phyloP scores from a whole-genome alignment of 2,113 vertebrate species.

The Sclerurus mexicanus region DNA sequence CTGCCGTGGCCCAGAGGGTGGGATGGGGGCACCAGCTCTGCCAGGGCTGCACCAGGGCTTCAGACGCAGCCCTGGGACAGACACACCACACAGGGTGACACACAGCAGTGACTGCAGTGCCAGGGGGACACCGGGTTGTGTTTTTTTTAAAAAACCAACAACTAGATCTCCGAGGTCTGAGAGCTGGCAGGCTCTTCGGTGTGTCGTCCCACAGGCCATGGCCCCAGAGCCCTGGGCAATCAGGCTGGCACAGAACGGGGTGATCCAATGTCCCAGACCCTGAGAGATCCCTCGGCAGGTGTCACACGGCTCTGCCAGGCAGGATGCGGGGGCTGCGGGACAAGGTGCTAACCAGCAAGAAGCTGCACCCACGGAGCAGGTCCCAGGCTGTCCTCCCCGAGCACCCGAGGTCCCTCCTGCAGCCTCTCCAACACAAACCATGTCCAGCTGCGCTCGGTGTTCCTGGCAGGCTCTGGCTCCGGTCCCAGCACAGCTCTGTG shows the following conservation, averaged over 20 bases:
- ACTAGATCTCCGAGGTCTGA: fast-evolving
- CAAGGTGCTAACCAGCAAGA: fast-evolving
- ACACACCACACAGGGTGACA: background rate
- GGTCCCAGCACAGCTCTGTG: background rate
- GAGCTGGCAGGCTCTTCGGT: background rate
- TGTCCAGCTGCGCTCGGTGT: fast-evolving
- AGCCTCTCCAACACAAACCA: fast-evolving
- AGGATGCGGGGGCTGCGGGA: fast-evolving
- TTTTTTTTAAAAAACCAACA: fast-evolving
- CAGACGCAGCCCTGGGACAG: background rate
- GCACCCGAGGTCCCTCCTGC: background rate
- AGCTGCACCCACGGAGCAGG: background rate
- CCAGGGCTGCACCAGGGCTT: background rate
- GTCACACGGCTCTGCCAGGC: background rate
- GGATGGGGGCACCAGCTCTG: background rate
- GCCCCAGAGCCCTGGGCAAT: background rate
- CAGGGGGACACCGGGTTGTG: background rate
- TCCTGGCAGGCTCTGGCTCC: background rate
- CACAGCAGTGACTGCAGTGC: fast-evolving
- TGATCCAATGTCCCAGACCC: background rate
- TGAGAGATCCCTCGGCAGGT: background rate
- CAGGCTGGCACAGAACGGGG: background rate
- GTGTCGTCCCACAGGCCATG: fast-evolving
- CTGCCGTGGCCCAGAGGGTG: fast-evolving
- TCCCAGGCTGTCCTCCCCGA: background rate